A percentile compares a stretch with the other conserved stretches of the same genome.
Evolutionary conservation across 1,140 invertebrate species (phyloP).

Genomic region (Copidosoma floridanum): DNA sequence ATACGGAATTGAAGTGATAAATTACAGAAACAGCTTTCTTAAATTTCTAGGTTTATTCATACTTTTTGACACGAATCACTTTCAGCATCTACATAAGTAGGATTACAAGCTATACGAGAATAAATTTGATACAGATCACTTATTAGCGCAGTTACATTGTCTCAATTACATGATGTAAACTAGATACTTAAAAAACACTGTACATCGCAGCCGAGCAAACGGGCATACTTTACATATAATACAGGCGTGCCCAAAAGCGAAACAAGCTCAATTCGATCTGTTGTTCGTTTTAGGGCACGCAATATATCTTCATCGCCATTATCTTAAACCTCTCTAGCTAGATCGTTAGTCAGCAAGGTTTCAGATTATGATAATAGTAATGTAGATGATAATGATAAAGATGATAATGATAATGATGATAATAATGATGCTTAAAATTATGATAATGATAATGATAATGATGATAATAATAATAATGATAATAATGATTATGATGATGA

Average conservation of each 20-base stretch:
- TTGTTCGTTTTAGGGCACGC: constrained; percentile 30
- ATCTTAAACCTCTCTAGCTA: constrained; percentile 35
- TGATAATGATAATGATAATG: too few species aligned
- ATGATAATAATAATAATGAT: too few species aligned
- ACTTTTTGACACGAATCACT: constrained; percentile 59
- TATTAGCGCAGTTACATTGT: constrained; percentile 57
- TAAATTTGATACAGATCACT: constrained; percentile 59
- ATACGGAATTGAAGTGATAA: too few species aligned
- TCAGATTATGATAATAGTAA: too few species aligned
- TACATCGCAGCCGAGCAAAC: constrained; percentile 57
- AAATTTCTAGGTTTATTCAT: constrained; percentile 59
- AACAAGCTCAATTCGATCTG: constrained; percentile 33
- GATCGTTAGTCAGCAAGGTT: too few species aligned
- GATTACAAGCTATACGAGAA: constrained; percentile 57
- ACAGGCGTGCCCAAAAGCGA: constrained; percentile 50
- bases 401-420: too few species aligned
- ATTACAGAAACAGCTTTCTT: too few species aligned
- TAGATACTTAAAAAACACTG: constrained; percentile 60
- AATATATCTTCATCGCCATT: constrained; percentile 33
- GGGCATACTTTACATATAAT: constrained; percentile 58
- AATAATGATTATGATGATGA: too few species aligned
- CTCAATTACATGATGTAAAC: constrained; percentile 57
- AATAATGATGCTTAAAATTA: too few species aligned
- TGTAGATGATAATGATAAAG: too few species aligned
- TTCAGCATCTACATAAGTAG: constrained; percentile 59